Evolutionary conservation across 2,113 vertebrate species (phyloP).

Genomic region (Bungarus multicinctus): DNA sequence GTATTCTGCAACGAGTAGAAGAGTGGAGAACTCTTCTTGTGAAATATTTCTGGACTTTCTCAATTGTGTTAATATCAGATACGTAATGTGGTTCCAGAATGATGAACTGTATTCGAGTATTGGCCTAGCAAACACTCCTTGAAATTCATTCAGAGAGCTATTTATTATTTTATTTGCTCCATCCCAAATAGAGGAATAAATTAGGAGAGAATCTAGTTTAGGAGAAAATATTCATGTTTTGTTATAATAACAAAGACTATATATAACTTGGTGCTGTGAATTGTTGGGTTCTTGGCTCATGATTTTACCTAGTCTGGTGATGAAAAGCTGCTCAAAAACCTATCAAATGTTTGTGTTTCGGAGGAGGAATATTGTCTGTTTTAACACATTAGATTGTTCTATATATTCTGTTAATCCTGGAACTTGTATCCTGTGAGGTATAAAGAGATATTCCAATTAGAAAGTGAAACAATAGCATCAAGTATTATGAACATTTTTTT

Average conservation of each 20-base stretch:
- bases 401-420: constrained; percentile 21
- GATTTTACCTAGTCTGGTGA: neutral
- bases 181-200: constrained; percentile 35
- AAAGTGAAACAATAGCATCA: constrained; percentile 16
- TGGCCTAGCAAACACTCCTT: no score
- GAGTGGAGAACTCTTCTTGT: no score
- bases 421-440: neutral
- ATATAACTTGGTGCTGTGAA: neutral
- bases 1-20: no score
- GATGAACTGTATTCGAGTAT: no score
- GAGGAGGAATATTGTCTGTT: constrained; percentile 23
- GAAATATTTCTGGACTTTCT: no score
- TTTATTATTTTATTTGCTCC: constrained; percentile 60
- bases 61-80: no score
- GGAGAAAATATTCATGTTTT: neutral
- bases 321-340: neutral
- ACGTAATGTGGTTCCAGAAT: no score
- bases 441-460: constrained; percentile 12
- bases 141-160: constrained; percentile 29
- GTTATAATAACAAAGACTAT: neutral
- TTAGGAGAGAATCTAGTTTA: constrained; percentile 36
- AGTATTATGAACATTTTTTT: neutral
- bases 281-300: neutral
- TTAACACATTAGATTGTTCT: constrained; percentile 11
- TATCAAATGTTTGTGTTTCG: constrained; percentile 25